A percentile compares a stretch with the other conserved stretches of the same genome.
These are phyloP conservation scores for Zootermopsis nevadensis DNA, from an alignment of 2,888 invertebrate genomes.

Conservation along the genomic window DNA sequence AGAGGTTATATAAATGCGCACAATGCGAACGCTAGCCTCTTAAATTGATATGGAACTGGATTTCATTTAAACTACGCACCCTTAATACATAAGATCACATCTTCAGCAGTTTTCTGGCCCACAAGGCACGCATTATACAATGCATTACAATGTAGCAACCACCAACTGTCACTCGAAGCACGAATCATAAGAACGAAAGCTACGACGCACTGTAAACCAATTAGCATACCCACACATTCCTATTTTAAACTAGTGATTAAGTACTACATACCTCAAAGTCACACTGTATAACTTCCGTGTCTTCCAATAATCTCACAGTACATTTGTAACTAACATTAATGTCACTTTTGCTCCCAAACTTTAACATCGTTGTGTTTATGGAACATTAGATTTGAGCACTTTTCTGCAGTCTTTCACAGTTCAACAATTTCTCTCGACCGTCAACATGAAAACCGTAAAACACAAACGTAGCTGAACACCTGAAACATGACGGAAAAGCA, in stretches of 20 bases:
- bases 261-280: slow-evolving; percentile 81
- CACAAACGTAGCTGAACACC: background rate
- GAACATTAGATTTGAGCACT: slow-evolving; percentile 48
- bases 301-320: slow-evolving; percentile 89
- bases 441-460: background rate
- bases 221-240: background rate
- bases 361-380: slow-evolving; percentile 66
- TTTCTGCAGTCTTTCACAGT: slow-evolving; percentile 18
- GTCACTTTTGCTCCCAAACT: slow-evolving; percentile 75
- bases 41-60: background rate
- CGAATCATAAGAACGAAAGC: no score
- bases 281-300: slow-evolving; percentile 91
- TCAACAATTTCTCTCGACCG: background rate
- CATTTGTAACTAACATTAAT: slow-evolving; percentile 83
- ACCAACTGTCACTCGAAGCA: background rate
- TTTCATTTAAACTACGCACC: background rate
- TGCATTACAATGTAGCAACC: background rate
- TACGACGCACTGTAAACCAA: background rate
- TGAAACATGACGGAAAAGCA: slow-evolving; percentile 36
- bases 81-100: background rate
- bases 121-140: background rate
- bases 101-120: background rate
- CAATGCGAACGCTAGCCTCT: background rate
- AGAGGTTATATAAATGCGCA: slow-evolving; percentile 3
- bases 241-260: background rate